phyloP scores from a whole-genome alignment of 2,888 invertebrate genomes.

The Lagria hirta region DNA sequence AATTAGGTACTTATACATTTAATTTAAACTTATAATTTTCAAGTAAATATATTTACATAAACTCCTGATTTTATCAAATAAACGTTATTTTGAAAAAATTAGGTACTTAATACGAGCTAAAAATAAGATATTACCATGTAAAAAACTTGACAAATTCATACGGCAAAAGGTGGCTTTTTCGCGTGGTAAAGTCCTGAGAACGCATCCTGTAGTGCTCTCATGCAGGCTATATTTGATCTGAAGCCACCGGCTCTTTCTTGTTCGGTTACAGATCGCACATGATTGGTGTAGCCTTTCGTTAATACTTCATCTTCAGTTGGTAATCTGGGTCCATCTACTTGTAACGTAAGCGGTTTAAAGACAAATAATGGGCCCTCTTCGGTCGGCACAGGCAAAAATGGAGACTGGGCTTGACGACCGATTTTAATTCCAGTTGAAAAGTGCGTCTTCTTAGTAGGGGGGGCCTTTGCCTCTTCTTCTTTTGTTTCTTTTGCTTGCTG shows the following conservation, averaged over 20 bases:
- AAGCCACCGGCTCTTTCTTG: slow-evolving; percentile 88
- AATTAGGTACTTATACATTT: too few relatives aligned
- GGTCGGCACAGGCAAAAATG: slow-evolving; percentile 68
- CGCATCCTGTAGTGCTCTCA: slow-evolving; percentile 86
- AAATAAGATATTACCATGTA: not conserved
- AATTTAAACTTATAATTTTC: too few relatives aligned
- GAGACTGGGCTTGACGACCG: slow-evolving; percentile 63
- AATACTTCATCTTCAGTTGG: slow-evolving; percentile 67
- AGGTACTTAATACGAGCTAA: too few relatives aligned
- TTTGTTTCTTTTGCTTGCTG: slow-evolving; percentile 68
- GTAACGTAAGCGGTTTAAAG: slow-evolving; percentile 64
- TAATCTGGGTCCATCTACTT: slow-evolving; percentile 69
- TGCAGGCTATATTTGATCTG: slow-evolving; percentile 76
- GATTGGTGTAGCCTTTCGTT: slow-evolving; percentile 67
- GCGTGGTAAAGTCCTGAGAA: slow-evolving; percentile 71
- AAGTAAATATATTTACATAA: too few relatives aligned
- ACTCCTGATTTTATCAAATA: too few relatives aligned
- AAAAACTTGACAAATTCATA: slow-evolving; percentile 8
- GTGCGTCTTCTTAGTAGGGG: slow-evolving; percentile 61
- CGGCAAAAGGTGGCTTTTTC: slow-evolving; percentile 31
- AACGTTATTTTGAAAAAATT: too few relatives aligned
- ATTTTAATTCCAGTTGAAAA: slow-evolving; percentile 89
- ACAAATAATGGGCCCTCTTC: slow-evolving; percentile 77
- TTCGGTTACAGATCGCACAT: slow-evolving; percentile 72
- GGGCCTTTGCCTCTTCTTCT: slow-evolving; percentile 56